Percentiles rank a stretch among this genome's conserved stretches.
These are phyloP conservation scores for Heliconius cydno DNA, from an alignment of 2,888 invertebrate genomes.

Conservation along the genomic window DNA sequence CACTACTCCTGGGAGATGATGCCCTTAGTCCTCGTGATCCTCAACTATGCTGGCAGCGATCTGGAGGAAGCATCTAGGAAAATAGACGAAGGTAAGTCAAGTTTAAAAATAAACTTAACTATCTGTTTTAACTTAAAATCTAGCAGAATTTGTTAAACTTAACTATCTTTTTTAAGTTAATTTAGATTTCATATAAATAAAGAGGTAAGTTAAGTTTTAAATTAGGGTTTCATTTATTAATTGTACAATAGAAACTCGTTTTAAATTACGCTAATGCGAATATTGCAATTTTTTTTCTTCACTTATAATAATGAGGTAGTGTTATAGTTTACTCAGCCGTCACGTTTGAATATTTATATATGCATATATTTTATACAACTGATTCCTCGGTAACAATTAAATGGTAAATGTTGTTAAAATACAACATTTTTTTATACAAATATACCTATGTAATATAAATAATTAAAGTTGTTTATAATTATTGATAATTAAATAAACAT, in stretches of 20 bases:
- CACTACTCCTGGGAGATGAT: slow-evolving; percentile 92
- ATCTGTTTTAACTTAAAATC: too few species aligned
- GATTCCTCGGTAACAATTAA: background rate
- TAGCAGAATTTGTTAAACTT: background rate
- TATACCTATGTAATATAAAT: background rate
- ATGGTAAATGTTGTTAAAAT: slow-evolving; percentile 5
- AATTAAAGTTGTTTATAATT: background rate
- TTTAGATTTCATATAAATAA: too few species aligned
- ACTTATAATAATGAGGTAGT: slow-evolving; percentile 20
- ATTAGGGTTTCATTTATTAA: background rate
- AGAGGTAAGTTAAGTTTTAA: background rate
- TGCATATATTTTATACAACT: background rate
- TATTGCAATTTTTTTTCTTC: background rate
- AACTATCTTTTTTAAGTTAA: background rate
- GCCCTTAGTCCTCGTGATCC: slow-evolving; percentile 90
- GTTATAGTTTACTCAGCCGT: background rate
- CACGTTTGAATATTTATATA: slow-evolving; percentile 5
- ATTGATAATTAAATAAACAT: background rate
- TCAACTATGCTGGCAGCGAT: slow-evolving; percentile 89
- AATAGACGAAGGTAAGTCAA: slow-evolving; percentile 88
- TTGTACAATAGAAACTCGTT: background rate
- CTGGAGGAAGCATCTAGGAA: slow-evolving; percentile 89
- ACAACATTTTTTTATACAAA: background rate
- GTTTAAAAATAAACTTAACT: background rate
- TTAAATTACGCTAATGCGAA: background rate